A percentile compares a stretch with the other conserved stretches of the same genome.
These are phyloP conservation scores for Boulengeromyrus knoepffleri DNA, from an alignment of 2,113 vertebrate species.

Conservation along the genomic window DNA sequence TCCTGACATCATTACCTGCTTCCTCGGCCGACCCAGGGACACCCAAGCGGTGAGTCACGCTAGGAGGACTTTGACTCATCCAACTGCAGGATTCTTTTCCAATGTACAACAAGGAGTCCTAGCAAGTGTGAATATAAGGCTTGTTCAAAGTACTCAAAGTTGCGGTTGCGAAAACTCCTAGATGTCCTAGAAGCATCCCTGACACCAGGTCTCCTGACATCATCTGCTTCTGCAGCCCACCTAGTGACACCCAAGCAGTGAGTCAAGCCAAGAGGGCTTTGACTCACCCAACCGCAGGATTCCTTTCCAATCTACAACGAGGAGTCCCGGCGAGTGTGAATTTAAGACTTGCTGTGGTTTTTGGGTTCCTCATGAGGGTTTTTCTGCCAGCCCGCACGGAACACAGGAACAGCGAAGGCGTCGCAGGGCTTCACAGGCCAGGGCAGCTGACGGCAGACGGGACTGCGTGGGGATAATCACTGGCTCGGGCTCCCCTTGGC, in stretches of 20 bases:
- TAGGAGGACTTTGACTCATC: slow-evolving; percentile 26
- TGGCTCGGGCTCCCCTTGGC: neutral
- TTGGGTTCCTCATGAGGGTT: slow-evolving; percentile 11
- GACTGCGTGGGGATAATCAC: slow-evolving; percentile 9
- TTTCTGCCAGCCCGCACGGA: slow-evolving; percentile 24
- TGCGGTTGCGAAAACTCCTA: neutral
- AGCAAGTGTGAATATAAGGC: slow-evolving; percentile 36
- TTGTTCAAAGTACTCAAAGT: neutral
- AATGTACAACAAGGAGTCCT: slow-evolving; percentile 13
- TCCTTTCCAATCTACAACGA: slow-evolving; percentile 16
- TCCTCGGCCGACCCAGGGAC: neutral
- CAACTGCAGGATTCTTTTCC: slow-evolving; percentile 23
- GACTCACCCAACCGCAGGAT: slow-evolving; percentile 32
- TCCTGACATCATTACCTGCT: slow-evolving; percentile 1
- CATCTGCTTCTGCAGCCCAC: neutral
- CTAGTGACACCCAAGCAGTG: slow-evolving; percentile 10
- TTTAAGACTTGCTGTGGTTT: slow-evolving; percentile 37
- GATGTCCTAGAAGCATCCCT: neutral
- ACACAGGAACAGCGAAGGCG: slow-evolving; percentile 16
- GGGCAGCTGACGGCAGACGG: neutral
- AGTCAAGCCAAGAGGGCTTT: slow-evolving; percentile 25
- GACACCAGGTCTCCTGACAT: neutral
- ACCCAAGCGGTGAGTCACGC: slow-evolving; percentile 22
- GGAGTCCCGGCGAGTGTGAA: slow-evolving; percentile 32
- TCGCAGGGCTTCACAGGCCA: slow-evolving; percentile 20